A percentile compares a stretch with the other conserved stretches of the same genome.
These are phyloP conservation scores for Sphenopsis melanotis DNA, from an alignment of 2,797 vertebrate species.

Conservation along the genomic window DNA sequence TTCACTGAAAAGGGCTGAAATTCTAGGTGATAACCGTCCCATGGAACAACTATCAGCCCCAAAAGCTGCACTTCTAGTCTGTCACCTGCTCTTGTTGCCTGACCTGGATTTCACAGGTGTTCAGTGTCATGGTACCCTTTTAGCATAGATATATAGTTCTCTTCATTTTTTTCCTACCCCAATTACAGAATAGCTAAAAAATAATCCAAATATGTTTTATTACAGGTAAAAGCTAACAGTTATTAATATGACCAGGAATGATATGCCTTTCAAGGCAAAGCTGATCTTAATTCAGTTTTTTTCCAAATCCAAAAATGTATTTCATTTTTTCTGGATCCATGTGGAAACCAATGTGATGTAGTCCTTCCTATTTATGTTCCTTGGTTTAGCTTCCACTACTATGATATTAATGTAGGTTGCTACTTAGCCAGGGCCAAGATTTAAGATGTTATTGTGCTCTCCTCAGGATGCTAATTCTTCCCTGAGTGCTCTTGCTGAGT, in stretches of 20 bases:
- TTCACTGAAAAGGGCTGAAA: background rate
- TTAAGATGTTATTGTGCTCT: background rate
- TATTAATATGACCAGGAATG: background rate
- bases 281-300: background rate
- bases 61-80: background rate
- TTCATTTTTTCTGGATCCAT: background rate
- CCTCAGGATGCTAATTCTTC: background rate
- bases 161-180: background rate
- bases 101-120: background rate
- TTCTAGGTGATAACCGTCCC: background rate
- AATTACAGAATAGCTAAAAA: background rate
- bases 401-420: background rate
- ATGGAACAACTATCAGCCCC: background rate
- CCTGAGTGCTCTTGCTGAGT: background rate
- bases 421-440: background rate
- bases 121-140: background rate
- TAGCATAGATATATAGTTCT: background rate
- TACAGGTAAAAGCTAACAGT: background rate
- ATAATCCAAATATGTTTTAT: background rate
- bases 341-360: background rate
- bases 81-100: background rate
- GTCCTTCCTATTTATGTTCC: background rate
- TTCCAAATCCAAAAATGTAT: background rate
- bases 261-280: background rate
- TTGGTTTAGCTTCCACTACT: background rate